Evolutionary conservation across 1,140 invertebrate genomes (phyloP), one percentile per base, ranked within the genome.

Genomic region (Venturia canescens): DNA sequence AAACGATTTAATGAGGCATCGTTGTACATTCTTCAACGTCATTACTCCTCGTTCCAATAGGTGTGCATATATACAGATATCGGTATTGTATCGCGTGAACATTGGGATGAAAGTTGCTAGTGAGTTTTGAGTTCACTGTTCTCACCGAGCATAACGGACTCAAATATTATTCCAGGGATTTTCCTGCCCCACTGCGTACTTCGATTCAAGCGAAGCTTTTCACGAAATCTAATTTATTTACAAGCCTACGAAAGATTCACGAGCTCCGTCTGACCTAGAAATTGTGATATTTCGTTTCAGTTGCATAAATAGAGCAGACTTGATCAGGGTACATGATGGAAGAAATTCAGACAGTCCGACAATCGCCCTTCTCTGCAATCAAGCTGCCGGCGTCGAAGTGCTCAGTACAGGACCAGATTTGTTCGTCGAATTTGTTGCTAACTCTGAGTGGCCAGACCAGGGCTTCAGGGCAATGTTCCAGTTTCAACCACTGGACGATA

Each of bases 381-480:
- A 95, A 88, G 94, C 94, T 79, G 93, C 93, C 86, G 94, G 96
- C 89, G 93, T 95, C 16, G 96, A 97, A 88, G 93, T 98, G 18
- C 92, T 97, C 57, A 97, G 96, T 53, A 96, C 95, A 18, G 96
- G 96, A 26, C 93, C 95, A 21, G 94, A 97, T 86, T 93, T 98
- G 29, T 94, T 95, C 84, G 93, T 98, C 34, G 96, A 97, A 88
- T 98, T 98, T 87, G 94, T 96, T 53, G 94, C 96, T 21, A 96
- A 96, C 87, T 96, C 96, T 0, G 95, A 96, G 85, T 94, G 93
- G 84, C 96, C 96, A 0, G 95, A 96, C 29, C 96, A 97, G 86
- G 97, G 97, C 50, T 98, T 98, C 91, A 96, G 96, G 88, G 96
- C 96, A 38, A 95, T 93, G 86, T 97, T 95, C 89, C 94, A 96